Conservation (phyloP, 2,113 vertebrate species). For the Promerops cafer region DNA sequence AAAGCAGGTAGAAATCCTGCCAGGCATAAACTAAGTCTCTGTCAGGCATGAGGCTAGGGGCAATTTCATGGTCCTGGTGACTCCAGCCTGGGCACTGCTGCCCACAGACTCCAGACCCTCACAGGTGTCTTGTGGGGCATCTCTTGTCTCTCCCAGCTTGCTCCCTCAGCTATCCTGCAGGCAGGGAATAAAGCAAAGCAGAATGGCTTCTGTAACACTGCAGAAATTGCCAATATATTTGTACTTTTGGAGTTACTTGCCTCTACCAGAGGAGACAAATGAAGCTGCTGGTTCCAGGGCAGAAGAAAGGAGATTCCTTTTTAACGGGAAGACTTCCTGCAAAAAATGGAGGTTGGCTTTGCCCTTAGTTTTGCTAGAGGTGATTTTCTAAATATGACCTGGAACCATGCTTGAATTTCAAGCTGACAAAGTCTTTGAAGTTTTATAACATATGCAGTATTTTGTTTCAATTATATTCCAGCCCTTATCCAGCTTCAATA, state of each 20-base stretch:
- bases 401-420: background rate
- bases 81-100: background rate
- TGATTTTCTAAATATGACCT: background rate
- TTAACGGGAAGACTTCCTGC: background rate
- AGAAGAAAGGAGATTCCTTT: background rate
- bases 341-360: background rate
- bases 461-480: background rate
- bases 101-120: background rate
- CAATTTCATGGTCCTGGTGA: no score
- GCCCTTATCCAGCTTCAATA: background rate
- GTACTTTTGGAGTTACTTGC: background rate
- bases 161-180: background rate
- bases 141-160: fast-evolving
- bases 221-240: background rate
- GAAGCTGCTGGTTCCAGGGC: background rate
- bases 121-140: fast-evolving
- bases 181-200: background rate
- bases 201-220: background rate
- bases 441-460: background rate
- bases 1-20: background rate
- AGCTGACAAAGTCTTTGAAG: background rate
- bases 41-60: no score
- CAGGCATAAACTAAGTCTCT: background rate
- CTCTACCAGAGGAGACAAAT: background rate
- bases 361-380: background rate